Base-by-base conservation (phyloP, 1,140 invertebrate genomes). In the Metopolophium dirhodum region DNA sequence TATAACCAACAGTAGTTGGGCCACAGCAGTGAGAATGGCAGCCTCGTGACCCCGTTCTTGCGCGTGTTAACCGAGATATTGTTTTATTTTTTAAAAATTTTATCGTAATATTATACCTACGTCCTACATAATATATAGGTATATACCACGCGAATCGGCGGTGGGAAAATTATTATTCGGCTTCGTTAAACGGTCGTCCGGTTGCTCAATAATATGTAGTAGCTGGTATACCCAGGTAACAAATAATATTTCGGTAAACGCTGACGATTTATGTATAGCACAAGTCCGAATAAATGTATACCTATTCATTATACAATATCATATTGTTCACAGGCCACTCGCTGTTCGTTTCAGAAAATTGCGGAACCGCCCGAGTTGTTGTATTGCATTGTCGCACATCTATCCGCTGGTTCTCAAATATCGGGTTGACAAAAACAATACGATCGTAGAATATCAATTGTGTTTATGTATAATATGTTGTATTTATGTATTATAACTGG, bases 11-110 rank as follows among this genome's bases (percentile, higher is more conserved):
- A 4, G 49, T 49, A 2, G 51, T 35, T 41, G 23, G 23, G 68
- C 26, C 91, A 22, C 77, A 68, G 14, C 61, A 77, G 82, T 86
- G 91, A 93, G 91, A 93, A 86, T n/a, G 68, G 9, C 82, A 51
- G 77, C 47, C 23, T 85, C 37, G 91, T 93, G 91, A 93, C 91
- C 91, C 49, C 82, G 47, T 93, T 93, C 49, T 85, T 35, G 41
- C 23, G 47, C 77, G 77, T 83, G 91, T 83, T 37, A 23, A 83
- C 45, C 7, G 7, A n/a, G 23, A 86, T 85, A 51, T 54, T 92
- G 77, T 83, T 85, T 49, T 30, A 18, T 41, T 41, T 83, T 92
- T 30, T 26, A 41, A 85, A 26, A 85, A 57, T 85, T 93, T 85
- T 85, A 77, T 77, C 14, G 61, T 35, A 77, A 77, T 77, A 77